These are phyloP conservation scores for Oikopleura dioica DNA, from an alignment of 23 tunicate species.

Conservation along the genomic window DNA sequence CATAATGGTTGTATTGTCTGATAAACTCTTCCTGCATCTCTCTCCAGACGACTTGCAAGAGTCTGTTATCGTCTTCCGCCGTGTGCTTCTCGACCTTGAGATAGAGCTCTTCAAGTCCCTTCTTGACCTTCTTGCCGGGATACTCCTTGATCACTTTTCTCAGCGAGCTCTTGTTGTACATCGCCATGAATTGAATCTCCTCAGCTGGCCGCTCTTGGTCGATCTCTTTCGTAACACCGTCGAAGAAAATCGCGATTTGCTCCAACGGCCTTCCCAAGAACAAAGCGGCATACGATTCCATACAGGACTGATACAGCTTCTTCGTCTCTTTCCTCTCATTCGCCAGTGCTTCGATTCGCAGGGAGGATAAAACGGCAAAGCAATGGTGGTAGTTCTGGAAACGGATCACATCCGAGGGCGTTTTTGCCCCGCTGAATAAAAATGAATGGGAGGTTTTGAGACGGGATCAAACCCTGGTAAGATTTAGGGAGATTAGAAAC, in stretches of 20 bases:
- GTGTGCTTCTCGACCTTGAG: slow-evolving; percentile 90
- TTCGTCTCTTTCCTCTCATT: slow-evolving; percentile 38
- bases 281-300: slow-evolving; percentile 32
- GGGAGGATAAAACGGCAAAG: slow-evolving; percentile 32
- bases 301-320: slow-evolving; percentile 22
- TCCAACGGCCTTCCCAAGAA: slow-evolving; percentile 83
- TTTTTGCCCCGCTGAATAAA: slow-evolving; percentile 49
- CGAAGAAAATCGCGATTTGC: slow-evolving; percentile 68
- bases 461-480: no score
- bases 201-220: slow-evolving; percentile 60
- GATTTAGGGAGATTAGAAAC: no score
- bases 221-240: slow-evolving; percentile 80
- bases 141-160: slow-evolving; percentile 75
- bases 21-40: slow-evolving; percentile 90
- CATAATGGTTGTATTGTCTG: slow-evolving; percentile 65
- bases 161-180: slow-evolving; percentile 69
- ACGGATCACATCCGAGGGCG: slow-evolving; percentile 72
- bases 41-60: slow-evolving; percentile 78
- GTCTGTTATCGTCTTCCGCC: slow-evolving; percentile 33
- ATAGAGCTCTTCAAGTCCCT: slow-evolving; percentile 60
- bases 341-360: slow-evolving; percentile 48
- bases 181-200: slow-evolving; percentile 62
- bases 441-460: no score
- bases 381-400: slow-evolving; percentile 74
- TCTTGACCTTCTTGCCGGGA: slow-evolving; percentile 81